Conservation (phyloP, 2,888 invertebrate genomes). For the Anagyrus pseudococci region DNA sequence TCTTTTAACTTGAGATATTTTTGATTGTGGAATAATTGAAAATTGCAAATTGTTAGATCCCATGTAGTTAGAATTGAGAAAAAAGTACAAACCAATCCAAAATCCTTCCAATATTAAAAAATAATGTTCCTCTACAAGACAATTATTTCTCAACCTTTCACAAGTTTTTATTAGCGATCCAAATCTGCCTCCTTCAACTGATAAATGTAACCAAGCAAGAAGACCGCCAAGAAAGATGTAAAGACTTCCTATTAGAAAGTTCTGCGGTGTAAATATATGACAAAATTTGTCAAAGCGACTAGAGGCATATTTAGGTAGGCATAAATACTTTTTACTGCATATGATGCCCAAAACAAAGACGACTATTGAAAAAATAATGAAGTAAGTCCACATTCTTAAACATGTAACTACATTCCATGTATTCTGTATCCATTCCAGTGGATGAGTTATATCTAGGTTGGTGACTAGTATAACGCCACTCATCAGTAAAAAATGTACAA, state of each 20-base stretch:
- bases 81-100: slow-evolving; percentile 72
- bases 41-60: slow-evolving; percentile 69
- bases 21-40: slow-evolving; percentile 75
- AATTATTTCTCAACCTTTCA: slow-evolving; percentile 63
- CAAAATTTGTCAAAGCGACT: slow-evolving; percentile 74
- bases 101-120: slow-evolving; percentile 69
- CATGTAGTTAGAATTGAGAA: slow-evolving; percentile 66
- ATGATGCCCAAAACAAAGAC: slow-evolving; percentile 76
- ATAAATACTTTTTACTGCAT: slow-evolving; percentile 74
- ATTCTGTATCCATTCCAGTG: slow-evolving; percentile 70
- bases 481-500: slow-evolving; percentile 54
- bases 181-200: slow-evolving; percentile 69
- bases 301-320: slow-evolving; percentile 68
- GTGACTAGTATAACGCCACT: slow-evolving; percentile 58
- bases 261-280: slow-evolving; percentile 69
- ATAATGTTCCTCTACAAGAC: slow-evolving; percentile 72
- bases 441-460: slow-evolving; percentile 71
- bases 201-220: slow-evolving; percentile 74
- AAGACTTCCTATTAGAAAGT: slow-evolving; percentile 65
- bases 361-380: slow-evolving; percentile 69
- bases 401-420: slow-evolving; percentile 69
- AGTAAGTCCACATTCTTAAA: slow-evolving; percentile 71
- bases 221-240: slow-evolving; percentile 72
- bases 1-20: slow-evolving; percentile 72
- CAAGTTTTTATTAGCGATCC: slow-evolving; percentile 65